Conservation (phyloP, 2,113 vertebrate genomes). For the Clarias batrachus region DNA sequence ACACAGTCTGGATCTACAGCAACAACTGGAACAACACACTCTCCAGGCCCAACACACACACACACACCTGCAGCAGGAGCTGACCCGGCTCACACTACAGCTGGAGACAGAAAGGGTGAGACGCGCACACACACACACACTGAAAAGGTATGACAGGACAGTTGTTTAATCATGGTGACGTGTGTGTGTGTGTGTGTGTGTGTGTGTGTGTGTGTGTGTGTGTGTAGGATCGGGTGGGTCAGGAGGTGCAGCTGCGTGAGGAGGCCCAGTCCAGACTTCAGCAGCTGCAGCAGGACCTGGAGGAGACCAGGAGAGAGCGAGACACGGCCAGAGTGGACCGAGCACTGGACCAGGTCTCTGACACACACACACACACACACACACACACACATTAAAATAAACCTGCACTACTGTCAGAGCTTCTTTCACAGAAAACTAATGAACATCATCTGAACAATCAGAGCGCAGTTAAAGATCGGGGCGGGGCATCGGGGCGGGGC, state of each 20-base stretch:
- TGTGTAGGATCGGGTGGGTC: conserved; percentile 61
- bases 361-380: neutral
- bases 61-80: conserved; percentile 62
- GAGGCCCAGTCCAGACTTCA: conserved; percentile 65
- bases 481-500: neutral
- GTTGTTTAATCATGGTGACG: neutral
- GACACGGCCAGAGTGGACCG: conserved; percentile 72
- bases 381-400: neutral
- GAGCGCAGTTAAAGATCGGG: neutral
- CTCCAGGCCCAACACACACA: conserved; percentile 57
- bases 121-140: neutral
- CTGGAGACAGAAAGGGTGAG: conserved; percentile 71
- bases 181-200: conserved; percentile 30
- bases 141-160: neutral
- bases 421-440: neutral
- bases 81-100: conserved; percentile 56
- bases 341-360: conserved; percentile 71
- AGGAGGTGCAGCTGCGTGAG: conserved; percentile 51
- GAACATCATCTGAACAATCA: neutral
- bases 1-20: conserved; percentile 49
- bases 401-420: neutral
- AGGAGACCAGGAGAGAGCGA: conserved; percentile 65
- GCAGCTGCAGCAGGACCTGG: conserved; percentile 68
- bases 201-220: conserved; percentile 26
- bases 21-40: conserved; percentile 61